Evolutionary conservation across 2,797 vertebrate species (phyloP).

Genomic region (Florisuga fusca): DNA sequence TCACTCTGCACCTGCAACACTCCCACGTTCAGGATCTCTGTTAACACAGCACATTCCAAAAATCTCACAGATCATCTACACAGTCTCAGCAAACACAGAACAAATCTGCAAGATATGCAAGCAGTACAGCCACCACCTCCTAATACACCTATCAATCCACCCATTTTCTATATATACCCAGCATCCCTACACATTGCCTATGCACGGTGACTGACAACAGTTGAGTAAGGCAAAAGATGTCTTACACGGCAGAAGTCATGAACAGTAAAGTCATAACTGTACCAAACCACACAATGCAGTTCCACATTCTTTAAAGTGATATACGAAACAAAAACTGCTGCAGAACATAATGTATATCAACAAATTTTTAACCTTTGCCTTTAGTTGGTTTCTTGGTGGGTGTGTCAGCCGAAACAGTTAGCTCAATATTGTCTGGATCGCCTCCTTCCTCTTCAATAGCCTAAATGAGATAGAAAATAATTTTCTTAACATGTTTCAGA

Average conservation of each 20-base stretch:
- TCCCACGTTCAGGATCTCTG: background rate
- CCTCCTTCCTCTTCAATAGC: constrained; percentile 96
- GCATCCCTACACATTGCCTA: background rate
- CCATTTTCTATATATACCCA: background rate
- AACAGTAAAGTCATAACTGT: background rate
- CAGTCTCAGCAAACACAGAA: background rate
- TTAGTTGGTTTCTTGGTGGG: constrained; percentile 88
- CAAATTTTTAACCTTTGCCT: constrained; percentile 86
- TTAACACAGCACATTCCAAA: background rate
- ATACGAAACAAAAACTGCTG: background rate
- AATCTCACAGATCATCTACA: background rate
- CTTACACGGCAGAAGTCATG: background rate
- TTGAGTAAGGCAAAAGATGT: background rate
- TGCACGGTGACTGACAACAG: background rate
- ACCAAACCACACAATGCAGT: background rate
- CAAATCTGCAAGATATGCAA: background rate
- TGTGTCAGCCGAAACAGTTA: constrained; percentile 82
- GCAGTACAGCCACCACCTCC: background rate
- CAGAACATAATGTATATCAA: background rate
- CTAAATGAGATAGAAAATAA: constrained; percentile 76
- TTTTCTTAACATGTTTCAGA: background rate
- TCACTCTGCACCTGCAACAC: rapidly evolving
- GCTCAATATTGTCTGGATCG: constrained; percentile 91
- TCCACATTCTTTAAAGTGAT: background rate
- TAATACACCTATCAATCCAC: background rate